phyloP scores from a whole-genome alignment of 2,113 vertebrate genomes.

The Rhadina sibilatrix region DNA sequence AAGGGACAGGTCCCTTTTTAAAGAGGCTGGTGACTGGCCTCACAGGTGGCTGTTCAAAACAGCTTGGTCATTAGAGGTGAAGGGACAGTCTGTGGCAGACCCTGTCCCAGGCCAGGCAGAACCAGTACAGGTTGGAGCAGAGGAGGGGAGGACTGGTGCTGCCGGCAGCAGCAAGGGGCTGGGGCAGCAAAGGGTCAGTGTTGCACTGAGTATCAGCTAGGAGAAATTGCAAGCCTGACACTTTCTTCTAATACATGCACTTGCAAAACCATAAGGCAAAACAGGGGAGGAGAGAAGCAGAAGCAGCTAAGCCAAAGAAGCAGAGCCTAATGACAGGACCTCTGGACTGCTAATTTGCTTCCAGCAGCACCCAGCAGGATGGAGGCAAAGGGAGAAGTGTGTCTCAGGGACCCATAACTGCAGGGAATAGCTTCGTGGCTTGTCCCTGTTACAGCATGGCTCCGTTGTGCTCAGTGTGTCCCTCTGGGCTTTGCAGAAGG shows the following conservation, averaged over 20 bases:
- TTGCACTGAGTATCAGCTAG: not conserved
- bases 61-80: not conserved
- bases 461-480: not conserved
- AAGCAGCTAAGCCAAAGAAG: not conserved
- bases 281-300: not conserved
- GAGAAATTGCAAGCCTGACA: not conserved
- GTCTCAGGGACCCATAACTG: not conserved
- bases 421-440: not conserved
- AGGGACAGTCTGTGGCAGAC: not conserved
- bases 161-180: not conserved
- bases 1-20: not conserved
- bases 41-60: not conserved
- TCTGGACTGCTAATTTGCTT: not conserved
- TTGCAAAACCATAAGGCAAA: not conserved
- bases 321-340: not conserved
- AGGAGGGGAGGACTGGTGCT: not conserved
- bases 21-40: not conserved
- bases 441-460: not conserved
- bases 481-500: not conserved
- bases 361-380: not conserved
- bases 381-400: not conserved
- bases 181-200: not conserved
- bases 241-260: not conserved
- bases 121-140: rapidly evolving
- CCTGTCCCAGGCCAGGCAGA: not conserved